Percentiles rank a stretch among this genome's conserved stretches.
phyloP scores from a whole-genome alignment of 1,140 invertebrate genomes.

The Thalassaphorura encarpata region DNA sequence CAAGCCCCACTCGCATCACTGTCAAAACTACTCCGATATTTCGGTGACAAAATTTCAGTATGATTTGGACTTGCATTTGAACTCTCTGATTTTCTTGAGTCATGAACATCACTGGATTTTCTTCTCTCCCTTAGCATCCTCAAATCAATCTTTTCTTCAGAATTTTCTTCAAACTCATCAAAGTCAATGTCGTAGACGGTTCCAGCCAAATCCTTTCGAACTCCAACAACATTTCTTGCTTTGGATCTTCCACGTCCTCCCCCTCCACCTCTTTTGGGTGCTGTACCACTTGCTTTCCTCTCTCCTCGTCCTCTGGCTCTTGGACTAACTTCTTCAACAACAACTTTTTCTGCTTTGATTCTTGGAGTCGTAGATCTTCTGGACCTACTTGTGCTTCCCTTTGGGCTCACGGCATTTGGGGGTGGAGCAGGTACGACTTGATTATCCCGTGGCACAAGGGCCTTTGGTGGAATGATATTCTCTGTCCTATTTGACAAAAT shows the following conservation, averaged over 20 bases:
- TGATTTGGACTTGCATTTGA: constrained; percentile 22
- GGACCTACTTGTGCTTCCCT: constrained; percentile 46
- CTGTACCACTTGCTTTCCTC: constrained; percentile 26
- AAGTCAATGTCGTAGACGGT: constrained; percentile 80
- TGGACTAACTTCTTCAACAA: constrained; percentile 27
- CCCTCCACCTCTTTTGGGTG: constrained; percentile 36
- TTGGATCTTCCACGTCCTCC: constrained; percentile 51
- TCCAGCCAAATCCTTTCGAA: constrained; percentile 50
- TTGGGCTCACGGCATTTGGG: constrained; percentile 13
- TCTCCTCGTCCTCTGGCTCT: constrained; percentile 17
- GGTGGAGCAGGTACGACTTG: not conserved
- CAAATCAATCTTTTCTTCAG: constrained; percentile 56
- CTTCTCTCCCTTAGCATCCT: constrained; percentile 67
- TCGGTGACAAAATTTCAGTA: constrained; percentile 27
- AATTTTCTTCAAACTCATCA: constrained; percentile 60
- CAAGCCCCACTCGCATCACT: not conserved
- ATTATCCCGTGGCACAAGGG: not conserved
- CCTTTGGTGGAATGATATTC: constrained; percentile 20
- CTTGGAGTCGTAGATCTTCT: constrained; percentile 38
- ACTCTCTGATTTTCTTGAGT: constrained; percentile 19
- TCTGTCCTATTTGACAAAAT: constrained; percentile 29
- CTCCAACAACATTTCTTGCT: constrained; percentile 36
- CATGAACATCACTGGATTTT: constrained; percentile 59
- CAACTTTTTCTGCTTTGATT: constrained; percentile 8
- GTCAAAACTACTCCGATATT: constrained; percentile 15